Percentiles rank a stretch among this genome's conserved stretches.
Conservation (phyloP, 2,797 vertebrate genomes). For the Luscinia megarhynchos region DNA sequence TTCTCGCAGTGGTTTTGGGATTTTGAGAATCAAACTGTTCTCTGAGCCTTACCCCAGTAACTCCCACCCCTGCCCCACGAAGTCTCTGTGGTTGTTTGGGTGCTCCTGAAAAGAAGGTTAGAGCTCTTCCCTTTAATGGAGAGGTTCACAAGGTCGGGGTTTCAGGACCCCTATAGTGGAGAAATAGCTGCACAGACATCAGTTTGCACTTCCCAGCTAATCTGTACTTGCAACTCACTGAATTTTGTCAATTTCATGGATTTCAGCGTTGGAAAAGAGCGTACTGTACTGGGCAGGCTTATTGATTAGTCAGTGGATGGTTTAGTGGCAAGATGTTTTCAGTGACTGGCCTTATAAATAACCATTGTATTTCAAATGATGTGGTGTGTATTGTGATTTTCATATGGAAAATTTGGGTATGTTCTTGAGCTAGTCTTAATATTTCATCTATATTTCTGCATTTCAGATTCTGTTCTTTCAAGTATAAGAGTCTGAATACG, state of each 20-base stretch:
- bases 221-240: not conserved
- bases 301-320: not conserved
- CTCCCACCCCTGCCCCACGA: accelerated
- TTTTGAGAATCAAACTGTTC: not conserved
- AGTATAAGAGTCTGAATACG: not conserved
- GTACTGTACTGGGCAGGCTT: not conserved
- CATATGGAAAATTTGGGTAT: not conserved
- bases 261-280: not conserved
- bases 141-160: not conserved
- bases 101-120: not conserved
- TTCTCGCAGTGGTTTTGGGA: not conserved
- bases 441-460: not conserved
- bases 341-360: not conserved
- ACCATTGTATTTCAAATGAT: not conserved
- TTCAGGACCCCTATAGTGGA: not conserved
- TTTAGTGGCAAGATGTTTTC: not conserved
- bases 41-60: not conserved
- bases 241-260: not conserved
- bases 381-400: not conserved
- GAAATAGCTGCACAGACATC: not conserved
- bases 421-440: not conserved
- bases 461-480: not conserved
- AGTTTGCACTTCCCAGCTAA: not conserved
- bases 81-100: not conserved
- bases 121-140: not conserved